Evolutionary conservation across 2,888 invertebrate genomes (phyloP).

Genomic region (Limenitis camilla): DNA sequence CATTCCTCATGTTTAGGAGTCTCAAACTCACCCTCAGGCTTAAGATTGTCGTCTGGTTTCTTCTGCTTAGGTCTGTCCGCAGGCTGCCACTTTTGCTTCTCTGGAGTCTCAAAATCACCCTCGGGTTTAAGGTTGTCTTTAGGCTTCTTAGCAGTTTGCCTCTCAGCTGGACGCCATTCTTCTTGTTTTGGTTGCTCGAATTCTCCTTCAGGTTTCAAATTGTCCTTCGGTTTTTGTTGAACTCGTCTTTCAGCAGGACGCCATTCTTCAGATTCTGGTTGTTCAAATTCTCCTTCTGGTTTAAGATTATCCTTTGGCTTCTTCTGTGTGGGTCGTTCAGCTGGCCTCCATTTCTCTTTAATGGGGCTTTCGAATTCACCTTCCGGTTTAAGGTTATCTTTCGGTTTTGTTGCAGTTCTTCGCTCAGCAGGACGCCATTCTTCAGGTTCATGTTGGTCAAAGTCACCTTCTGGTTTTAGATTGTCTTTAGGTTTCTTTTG

Average conservation of each 20-base stretch:
- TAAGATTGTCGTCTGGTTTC: conserved; percentile 74
- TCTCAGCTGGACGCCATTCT: conserved; percentile 59
- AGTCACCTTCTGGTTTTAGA: conserved; percentile 74
- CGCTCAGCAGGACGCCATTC: conserved; percentile 59
- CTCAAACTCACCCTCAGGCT: conserved; percentile 67
- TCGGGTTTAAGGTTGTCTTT: conserved; percentile 68
- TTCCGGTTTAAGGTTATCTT: conserved; percentile 60
- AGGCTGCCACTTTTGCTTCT: conserved; percentile 57
- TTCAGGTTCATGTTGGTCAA: conserved; percentile 69
- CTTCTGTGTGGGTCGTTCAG: conserved; percentile 46
- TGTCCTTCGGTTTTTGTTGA: conserved; percentile 57
- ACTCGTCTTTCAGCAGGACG: conserved; percentile 43
- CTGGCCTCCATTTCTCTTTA: conserved; percentile 56
- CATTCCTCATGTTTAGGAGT: conserved; percentile 39
- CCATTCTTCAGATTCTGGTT: conserved; percentile 54
- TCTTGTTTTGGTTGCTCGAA: conserved; percentile 60
- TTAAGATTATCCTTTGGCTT: conserved; percentile 67
- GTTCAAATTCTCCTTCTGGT: conserved; percentile 69
- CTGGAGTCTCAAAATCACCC: conserved; percentile 56
- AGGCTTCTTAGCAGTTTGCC: conserved; percentile 47
- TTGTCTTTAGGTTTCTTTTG: conserved; percentile 65
- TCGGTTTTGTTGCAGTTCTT: conserved; percentile 49
- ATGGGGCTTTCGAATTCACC: conserved; percentile 40
- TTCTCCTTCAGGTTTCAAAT: conserved; percentile 71
- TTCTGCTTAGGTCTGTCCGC: conserved; percentile 66